phyloP scores from a whole-genome alignment of 1,140 invertebrate genomes.

The Drosophila bocqueti region DNA sequence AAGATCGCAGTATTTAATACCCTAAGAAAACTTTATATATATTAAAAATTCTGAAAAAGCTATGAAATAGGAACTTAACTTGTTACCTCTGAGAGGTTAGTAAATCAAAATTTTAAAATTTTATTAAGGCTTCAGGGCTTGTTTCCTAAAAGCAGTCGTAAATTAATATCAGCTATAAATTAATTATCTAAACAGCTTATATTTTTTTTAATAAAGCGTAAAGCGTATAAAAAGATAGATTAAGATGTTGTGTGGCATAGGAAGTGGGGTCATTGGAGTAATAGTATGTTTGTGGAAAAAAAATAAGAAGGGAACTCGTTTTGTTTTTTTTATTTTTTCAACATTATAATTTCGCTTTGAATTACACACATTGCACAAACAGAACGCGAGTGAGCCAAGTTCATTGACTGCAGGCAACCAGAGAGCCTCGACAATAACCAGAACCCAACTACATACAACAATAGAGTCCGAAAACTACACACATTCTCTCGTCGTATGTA shows the following conservation, averaged over 20 bases:
- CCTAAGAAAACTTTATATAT: neutral
- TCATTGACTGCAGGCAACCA: conserved; percentile 54
- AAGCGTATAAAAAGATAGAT: neutral
- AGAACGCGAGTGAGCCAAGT: conserved; percentile 40
- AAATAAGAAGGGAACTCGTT: conserved; percentile 1
- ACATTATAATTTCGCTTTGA: conserved; percentile 79
- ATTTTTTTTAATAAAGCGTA: neutral
- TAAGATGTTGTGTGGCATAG: neutral
- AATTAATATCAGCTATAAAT: too few species aligned
- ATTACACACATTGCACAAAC: conserved; percentile 72
- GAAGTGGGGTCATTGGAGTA: conserved; percentile 37
- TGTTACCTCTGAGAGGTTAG: neutral
- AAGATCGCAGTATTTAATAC: neutral
- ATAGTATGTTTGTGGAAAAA: conserved; percentile 51
- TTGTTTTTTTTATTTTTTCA: conserved; percentile 32
- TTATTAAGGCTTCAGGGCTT: neutral
- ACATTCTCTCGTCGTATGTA: neutral
- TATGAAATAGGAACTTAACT: neutral
- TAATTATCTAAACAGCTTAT: too few species aligned
- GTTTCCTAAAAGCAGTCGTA: neutral
- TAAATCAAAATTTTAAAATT: neutral
- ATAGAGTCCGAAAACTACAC: conserved; percentile 60
- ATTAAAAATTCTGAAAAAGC: neutral
- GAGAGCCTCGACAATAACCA: conserved; percentile 37
- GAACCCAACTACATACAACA: conserved; percentile 42